A percentile compares a stretch with the other conserved stretches of the same genome.
phyloP scores from a whole-genome alignment of 2,888 invertebrate species.

The Sarcophaga carnaria region DNA sequence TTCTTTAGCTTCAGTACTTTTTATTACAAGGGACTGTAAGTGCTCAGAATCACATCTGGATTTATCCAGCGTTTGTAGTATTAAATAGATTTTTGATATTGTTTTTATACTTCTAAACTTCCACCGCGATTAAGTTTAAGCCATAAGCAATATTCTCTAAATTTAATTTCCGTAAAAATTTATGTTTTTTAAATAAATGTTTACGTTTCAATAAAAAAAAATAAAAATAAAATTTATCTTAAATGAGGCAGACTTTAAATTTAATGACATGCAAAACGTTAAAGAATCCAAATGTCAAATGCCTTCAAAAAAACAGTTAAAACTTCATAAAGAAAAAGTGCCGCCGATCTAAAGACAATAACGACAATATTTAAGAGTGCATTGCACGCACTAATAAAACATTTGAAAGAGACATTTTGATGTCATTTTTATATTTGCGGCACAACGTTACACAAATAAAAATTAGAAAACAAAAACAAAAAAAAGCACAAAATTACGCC shows the following conservation, averaged over 20 bases:
- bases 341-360: conserved; percentile 41
- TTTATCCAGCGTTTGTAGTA: too few relatives aligned
- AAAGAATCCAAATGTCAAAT: background rate
- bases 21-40: too few relatives aligned
- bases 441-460: conserved; percentile 74
- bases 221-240: conserved; percentile 22
- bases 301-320: conserved; percentile 8
- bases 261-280: conserved; percentile 51
- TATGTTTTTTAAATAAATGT: conserved; percentile 12
- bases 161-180: background rate
- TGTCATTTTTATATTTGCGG: conserved; percentile 78
- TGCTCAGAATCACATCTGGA: too few relatives aligned
- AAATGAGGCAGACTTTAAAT: conserved; percentile 30
- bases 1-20: too few relatives aligned
- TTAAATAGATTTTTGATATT: too few relatives aligned
- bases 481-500: conserved; percentile 20
- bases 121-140: too few relatives aligned
- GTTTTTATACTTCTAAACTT: too few relatives aligned
- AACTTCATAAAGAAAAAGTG: conserved; percentile 17
- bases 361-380: background rate
- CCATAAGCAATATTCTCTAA: too few relatives aligned
- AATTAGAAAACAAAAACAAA: conserved; percentile 55
- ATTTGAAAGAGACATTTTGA: conserved; percentile 77
- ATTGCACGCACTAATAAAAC: conserved; percentile 69
- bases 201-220: conserved; percentile 16